Base-by-base conservation (phyloP, 2,113 vertebrate genomes). In the Trematocara nigrifrons region DNA sequence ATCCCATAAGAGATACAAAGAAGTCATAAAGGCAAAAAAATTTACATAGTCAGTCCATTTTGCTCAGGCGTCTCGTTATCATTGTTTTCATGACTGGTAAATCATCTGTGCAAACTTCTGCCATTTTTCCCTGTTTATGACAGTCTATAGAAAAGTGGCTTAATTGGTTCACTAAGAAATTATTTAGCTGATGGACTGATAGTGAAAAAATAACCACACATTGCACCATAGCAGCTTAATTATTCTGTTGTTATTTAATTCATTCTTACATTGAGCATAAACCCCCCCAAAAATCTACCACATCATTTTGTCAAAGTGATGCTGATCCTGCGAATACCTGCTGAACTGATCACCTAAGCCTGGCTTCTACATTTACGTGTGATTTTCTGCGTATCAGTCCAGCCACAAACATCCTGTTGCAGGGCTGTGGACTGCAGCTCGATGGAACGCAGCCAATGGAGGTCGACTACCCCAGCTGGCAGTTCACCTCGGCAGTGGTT, bases 401-500 rank as follows among this genome's bases (percentile, higher is more conserved):
- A 74, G 83, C 76, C 54, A 31, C 82, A 80, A 94, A 95, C 96
- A 95, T 95, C 95, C 81, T 94, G 96, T 89, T 95, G 91, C 80
- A 83, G 84, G 35, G 82, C 86, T 45, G 3, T 81, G 89, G 89
- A 89, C 87, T 87, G 87, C 90, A 89, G 92, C 88, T 90, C 79
- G 12, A 79, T 92, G 94, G 93, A 93, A 59, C 13, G 11, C 78
- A 87, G 91, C 93, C 94, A 93, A 42, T 79, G 53, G 84, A 94
- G 93, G 93, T 93, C 91, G 85, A 89, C 88, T 85, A 79, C 86
- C 93, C 95, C 94, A 95, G 92, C 92, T 92, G 94, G 93, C 91
- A 80, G 90, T 88, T 95, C 93, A 95, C 93, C 94, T 94, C 95
- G 83, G 94, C 94, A 64, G 81, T 93, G 85, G 97, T 98, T 97